Conservation (phyloP, 2,797 vertebrate species). For the Rhinophrynus dorsalis region DNA sequence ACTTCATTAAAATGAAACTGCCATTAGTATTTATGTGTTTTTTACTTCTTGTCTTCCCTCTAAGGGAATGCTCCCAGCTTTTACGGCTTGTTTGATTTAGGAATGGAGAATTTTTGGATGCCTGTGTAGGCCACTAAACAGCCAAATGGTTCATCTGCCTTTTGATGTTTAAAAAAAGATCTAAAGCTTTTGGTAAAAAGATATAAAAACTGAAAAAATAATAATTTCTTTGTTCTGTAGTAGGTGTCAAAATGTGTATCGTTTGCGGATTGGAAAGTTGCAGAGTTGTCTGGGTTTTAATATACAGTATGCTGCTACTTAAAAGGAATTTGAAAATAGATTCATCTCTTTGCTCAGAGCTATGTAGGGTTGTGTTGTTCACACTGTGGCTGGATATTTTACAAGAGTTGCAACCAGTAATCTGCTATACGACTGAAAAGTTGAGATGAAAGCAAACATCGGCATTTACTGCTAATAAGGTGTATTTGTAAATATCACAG, state of each 20-base stretch:
- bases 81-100: constrained; percentile 37
- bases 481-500: neutral
- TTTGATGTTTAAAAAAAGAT: constrained; percentile 19
- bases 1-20: constrained; percentile 38
- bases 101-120: constrained; percentile 10
- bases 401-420: neutral
- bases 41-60: constrained; percentile 17
- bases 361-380: neutral
- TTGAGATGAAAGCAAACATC: neutral
- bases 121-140: constrained; percentile 4
- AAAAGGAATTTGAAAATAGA: constrained; percentile 2
- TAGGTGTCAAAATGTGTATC: neutral
- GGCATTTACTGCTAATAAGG: neutral
- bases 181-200: neutral
- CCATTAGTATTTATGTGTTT: constrained; percentile 6
- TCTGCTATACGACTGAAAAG: neutral
- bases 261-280: neutral
- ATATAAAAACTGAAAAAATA: neutral
- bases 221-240: neutral
- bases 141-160: constrained; percentile 8
- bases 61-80: constrained; percentile 23
- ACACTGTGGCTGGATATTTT: neutral
- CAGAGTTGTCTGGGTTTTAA: neutral
- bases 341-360: neutral
- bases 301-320: neutral